Conservation (phyloP, 2,888 invertebrate genomes). For the Tricholauxania praeusta region DNA sequence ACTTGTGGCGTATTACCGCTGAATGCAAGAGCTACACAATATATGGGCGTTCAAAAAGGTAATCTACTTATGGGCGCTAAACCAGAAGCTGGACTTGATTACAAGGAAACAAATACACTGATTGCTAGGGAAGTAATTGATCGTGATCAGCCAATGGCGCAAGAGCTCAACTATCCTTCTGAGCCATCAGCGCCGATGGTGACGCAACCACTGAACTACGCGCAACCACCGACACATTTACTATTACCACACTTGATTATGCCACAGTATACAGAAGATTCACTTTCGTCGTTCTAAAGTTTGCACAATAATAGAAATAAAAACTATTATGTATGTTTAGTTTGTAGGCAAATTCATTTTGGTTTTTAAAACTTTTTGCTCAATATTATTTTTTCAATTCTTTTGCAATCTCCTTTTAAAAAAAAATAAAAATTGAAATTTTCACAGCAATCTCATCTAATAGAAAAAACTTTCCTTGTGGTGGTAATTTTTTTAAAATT, state of each 20-base stretch:
- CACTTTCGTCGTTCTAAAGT: constrained; percentile 29
- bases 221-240: constrained; percentile 49
- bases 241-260: constrained; percentile 49
- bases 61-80: constrained; percentile 62
- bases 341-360: no score
- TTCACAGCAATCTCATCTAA: no score
- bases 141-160: constrained; percentile 60
- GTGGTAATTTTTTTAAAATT: no score
- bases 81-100: constrained; percentile 63
- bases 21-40: constrained; percentile 65
- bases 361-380: not conserved
- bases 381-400: no score
- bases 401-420: no score
- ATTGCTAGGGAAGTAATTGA: constrained; percentile 62
- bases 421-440: no score
- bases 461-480: no score
- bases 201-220: constrained; percentile 59
- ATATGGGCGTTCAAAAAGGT: constrained; percentile 65
- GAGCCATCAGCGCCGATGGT: constrained; percentile 57
- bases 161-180: constrained; percentile 59
- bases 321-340: not conserved
- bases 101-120: constrained; percentile 60
- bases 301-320: not conserved
- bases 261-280: constrained; percentile 34
- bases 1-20: constrained; percentile 67